These are phyloP conservation scores for Malthinus seriepunctatus DNA, from an alignment of 2,888 invertebrate genomes.

Conservation along the genomic window DNA sequence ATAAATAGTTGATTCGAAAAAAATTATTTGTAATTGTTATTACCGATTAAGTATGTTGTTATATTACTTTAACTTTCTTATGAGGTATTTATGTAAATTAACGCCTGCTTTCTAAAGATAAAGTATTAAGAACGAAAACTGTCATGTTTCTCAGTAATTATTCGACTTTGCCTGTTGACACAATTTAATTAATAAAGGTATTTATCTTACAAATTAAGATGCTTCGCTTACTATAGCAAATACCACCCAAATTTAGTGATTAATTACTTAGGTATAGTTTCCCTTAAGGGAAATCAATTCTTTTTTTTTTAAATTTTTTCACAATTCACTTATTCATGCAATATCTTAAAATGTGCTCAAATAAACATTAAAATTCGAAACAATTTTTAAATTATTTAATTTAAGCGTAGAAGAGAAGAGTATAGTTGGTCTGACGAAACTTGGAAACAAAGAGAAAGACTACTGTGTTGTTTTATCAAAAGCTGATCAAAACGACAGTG, in stretches of 20 bases:
- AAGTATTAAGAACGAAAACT: constrained; percentile 54
- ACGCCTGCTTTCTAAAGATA: constrained; percentile 50
- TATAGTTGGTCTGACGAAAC: too few relatives aligned
- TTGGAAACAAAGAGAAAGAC: too few relatives aligned
- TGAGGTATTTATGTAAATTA: constrained; percentile 52
- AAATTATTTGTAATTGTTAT: background rate
- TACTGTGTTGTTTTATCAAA: too few relatives aligned
- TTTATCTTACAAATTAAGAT: constrained; percentile 56
- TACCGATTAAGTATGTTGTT: constrained; percentile 6
- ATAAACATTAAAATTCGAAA: too few relatives aligned
- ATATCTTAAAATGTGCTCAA: too few relatives aligned
- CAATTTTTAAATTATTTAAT: too few relatives aligned
- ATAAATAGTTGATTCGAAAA: too few relatives aligned
- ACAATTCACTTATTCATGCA: background rate
- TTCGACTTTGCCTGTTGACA: constrained; percentile 54
- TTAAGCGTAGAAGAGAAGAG: too few relatives aligned
- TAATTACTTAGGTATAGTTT: constrained; percentile 48
- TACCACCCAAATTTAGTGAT: constrained; percentile 53
- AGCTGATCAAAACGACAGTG: too few relatives aligned
- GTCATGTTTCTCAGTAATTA: constrained; percentile 54
- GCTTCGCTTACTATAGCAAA: constrained; percentile 53
- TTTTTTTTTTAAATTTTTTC: constrained; percentile 6
- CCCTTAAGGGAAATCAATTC: constrained; percentile 28
- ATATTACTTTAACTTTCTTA: constrained; percentile 31
- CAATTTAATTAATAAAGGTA: constrained; percentile 55